Conservation (phyloP, 2,113 vertebrate genomes). For the Oreocharis arfaki region DNA sequence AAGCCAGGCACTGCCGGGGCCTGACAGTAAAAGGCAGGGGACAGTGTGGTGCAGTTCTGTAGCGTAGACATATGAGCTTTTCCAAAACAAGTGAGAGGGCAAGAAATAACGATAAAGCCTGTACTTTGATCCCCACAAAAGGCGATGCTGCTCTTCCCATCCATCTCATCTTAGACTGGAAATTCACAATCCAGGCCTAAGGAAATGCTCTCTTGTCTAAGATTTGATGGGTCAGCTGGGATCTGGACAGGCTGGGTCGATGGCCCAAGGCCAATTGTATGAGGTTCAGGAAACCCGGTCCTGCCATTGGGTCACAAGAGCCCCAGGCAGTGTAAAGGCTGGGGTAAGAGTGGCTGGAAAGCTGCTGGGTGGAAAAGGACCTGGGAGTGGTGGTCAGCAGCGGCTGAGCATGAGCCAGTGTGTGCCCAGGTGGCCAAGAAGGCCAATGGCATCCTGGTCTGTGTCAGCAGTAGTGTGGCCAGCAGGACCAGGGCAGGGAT, state of each 20-base stretch:
- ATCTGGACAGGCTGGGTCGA: background rate
- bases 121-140: background rate
- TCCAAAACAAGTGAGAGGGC: background rate
- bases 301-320: background rate
- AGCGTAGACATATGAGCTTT: background rate
- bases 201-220: background rate
- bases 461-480: background rate
- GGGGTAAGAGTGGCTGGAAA: background rate
- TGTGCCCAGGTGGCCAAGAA: background rate
- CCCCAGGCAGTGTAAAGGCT: no score
- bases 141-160: background rate
- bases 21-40: background rate
- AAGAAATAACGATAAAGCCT: background rate
- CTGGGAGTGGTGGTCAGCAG: background rate
- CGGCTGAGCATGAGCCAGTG: background rate
- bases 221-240: background rate
- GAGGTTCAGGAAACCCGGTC: background rate
- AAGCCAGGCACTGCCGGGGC: rapidly evolving
- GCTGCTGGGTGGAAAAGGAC: background rate
- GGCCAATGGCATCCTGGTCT: background rate
- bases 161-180: background rate
- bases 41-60: rapidly evolving
- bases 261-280: background rate
- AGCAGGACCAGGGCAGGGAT: background rate
- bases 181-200: background rate